Evolutionary conservation across 1,140 invertebrate genomes (phyloP), one percentile per base, ranked within the genome.

Genomic region (Bombyx mandarina): DNA sequence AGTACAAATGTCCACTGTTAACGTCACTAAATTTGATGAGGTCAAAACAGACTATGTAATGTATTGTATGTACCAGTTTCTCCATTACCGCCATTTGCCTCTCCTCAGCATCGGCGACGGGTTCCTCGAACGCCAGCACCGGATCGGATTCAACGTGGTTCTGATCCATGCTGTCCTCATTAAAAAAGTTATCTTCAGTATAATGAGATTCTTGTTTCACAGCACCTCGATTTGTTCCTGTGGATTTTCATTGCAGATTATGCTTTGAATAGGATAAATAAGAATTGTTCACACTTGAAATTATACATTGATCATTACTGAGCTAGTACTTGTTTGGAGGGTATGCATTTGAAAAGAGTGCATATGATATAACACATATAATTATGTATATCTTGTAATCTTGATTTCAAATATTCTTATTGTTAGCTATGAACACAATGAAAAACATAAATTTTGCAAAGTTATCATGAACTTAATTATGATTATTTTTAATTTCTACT

Each of bases 11-110:
- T 35, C 26, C 26, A 18, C 12, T 18, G 12, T 1, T 18, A 18
- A 18, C 12, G 12, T 18, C 12, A 18, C 26, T 5, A 35, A 35
- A 35, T 35, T 3, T 35, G 26, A 35, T 35, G 26, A 3, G 26
- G 4, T 5, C 26, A 35, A 35, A 35, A 35, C 26, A 35, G 26
- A 35, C 45, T 35, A 64, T 54, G 4, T 18, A 35, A 48, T 56
- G 43, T 50, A 62, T 58, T 56, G 43, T 52, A 61, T 58, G 9
- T 65, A 86, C 82, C 69, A 86, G 46, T 76, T 84, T 84, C 47
- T 86, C 81, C 78, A 86, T 80, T 8, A 86, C 62, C 42, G 69
- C 52, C 57, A 73, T 73, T 43, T 84, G 79, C 35, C 79, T 60
- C 8, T 86, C 79, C 45, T 84, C 80, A 18, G 69, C 35, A 52